Evolutionary conservation across 2,888 invertebrate species (phyloP), one percentile per base, ranked within the genome.

Genomic region (Oligia fasciuncula): DNA sequence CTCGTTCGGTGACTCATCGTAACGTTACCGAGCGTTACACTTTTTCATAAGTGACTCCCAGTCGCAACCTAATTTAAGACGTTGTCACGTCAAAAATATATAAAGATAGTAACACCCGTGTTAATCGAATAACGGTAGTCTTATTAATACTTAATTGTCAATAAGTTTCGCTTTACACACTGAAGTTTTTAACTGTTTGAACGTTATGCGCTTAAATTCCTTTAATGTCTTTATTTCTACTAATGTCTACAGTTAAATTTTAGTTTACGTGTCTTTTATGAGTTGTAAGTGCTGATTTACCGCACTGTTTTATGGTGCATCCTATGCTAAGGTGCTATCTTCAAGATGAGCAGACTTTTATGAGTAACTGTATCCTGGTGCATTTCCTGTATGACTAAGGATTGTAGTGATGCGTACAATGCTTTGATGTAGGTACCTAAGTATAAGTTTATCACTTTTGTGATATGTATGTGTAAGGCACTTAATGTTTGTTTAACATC

Each of bases 41-140:
- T n/a, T n/a, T n/a, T n/a, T n/a, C n/a, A n/a, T n/a, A n/a, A n/a
- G n/a, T n/a, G n/a, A n/a, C n/a, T n/a, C n/a, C n/a, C n/a, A n/a
- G n/a, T n/a, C n/a, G n/a, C n/a, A n/a, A n/a, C n/a, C n/a, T n/a
- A n/a, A n/a, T n/a, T n/a, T n/a, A n/a, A n/a, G n/a, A n/a, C n/a
- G n/a, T n/a, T n/a, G n/a, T n/a, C n/a, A n/a, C n/a, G n/a, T n/a
- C n/a, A n/a, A n/a, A n/a, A n/a, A n/a, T n/a, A n/a, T 40, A 71
- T 77, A 77, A 86, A 83, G 43, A 73, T 68, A 66, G 46, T 80
- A 77, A 76, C 57, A 66, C 29, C 68, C 80, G 73, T 75, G 69
- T 51, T 86, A 84, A 81, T 87, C 46, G 77, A 80, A 77, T 83
- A 89, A 87, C 87, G 62, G 89, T 65, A 54, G 67, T 73, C 40